Percentiles rank a stretch among this genome's conserved stretches.
Evolutionary conservation across 92 coral and sea anemone species (phyloP).

Genomic region (Porites evermanni): DNA sequence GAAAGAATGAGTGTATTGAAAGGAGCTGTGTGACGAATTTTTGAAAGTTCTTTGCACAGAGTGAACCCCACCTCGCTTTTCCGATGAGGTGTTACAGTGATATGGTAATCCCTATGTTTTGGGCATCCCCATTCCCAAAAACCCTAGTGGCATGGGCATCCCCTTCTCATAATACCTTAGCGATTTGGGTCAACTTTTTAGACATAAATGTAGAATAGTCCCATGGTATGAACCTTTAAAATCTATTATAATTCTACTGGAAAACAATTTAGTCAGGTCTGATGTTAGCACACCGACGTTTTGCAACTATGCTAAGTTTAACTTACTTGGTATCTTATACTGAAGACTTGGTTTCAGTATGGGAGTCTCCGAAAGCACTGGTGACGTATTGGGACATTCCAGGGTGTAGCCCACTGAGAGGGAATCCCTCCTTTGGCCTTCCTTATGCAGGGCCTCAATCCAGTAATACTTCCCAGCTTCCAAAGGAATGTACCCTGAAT

Average conservation of each 20-base stretch:
- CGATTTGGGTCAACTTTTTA: no score
- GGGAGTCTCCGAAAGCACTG: slow-evolving; percentile 62
- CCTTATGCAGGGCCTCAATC: slow-evolving; percentile 92
- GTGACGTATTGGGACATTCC: slow-evolving; percentile 68
- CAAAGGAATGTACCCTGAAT: slow-evolving; percentile 59
- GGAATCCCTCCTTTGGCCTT: slow-evolving; percentile 66
- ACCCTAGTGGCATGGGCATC: no score
- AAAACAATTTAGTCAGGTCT: neutral
- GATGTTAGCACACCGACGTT: neutral
- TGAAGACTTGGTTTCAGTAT: slow-evolving; percentile 77
- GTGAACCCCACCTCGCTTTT: no score
- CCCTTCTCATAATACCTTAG: no score
- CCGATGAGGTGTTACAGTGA: no score
- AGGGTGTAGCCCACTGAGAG: slow-evolving; percentile 84
- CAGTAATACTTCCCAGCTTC: slow-evolving; percentile 91
- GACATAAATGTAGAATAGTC: no score
- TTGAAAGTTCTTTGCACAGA: no score
- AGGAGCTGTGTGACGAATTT: no score
- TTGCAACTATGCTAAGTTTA: neutral
- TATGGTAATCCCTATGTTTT: no score
- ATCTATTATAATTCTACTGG: neutral
- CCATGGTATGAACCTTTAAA: no score
- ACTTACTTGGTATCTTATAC: slow-evolving; percentile 89
- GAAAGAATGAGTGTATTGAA: no score
- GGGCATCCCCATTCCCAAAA: no score